phyloP scores from a whole-genome alignment of 2,797 vertebrate species.

The Meriones psammophilus region DNA sequence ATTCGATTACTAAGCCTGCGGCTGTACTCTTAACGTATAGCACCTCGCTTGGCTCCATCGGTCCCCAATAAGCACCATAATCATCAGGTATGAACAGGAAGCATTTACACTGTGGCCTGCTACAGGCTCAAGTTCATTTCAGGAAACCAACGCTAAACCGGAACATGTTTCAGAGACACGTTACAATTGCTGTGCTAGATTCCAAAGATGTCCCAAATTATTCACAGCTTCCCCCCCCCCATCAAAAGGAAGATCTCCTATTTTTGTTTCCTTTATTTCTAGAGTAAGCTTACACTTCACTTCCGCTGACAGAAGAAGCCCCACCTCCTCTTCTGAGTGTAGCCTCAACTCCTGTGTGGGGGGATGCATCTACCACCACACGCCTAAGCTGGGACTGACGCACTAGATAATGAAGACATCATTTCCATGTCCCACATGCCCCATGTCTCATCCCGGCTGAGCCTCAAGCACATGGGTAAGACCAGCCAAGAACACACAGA shows the following conservation, averaged over 20 bases:
- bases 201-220: background rate
- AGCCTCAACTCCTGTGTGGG: background rate
- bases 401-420: background rate
- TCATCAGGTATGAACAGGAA: background rate
- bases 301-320: background rate
- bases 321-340: background rate
- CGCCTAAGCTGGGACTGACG: background rate
- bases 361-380: fast-evolving
- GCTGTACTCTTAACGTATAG: background rate
- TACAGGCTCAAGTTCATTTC: background rate
- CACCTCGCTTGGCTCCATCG: background rate
- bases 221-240: constrained; percentile 2
- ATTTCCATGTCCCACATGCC: background rate
- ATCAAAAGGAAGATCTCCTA: background rate
- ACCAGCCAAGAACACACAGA: background rate
- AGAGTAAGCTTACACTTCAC: background rate
- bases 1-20: background rate
- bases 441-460: background rate
- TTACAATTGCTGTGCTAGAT: background rate
- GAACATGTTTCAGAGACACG: background rate
- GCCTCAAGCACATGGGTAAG: background rate
- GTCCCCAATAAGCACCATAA: background rate
- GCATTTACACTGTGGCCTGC: background rate
- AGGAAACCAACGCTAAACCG: background rate
- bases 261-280: background rate